phyloP scores from a whole-genome alignment of 1,140 invertebrate species.

The Tribolium madens region DNA sequence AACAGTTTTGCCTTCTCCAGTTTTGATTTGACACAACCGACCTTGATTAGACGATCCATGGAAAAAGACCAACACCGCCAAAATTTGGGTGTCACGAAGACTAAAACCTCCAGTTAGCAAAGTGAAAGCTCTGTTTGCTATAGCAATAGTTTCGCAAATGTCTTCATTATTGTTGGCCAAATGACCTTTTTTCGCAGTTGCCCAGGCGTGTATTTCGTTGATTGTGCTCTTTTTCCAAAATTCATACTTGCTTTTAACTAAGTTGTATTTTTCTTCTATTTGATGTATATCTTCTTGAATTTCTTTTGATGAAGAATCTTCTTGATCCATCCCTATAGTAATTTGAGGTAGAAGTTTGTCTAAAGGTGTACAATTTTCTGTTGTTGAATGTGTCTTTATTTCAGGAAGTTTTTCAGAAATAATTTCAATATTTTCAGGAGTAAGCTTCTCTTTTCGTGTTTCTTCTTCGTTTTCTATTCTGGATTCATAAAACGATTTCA shows the following conservation, averaged over 20 bases:
- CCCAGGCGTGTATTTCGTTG: background rate
- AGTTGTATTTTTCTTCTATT: background rate
- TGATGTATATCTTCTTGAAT: background rate
- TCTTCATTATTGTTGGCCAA: background rate
- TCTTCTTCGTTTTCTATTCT: background rate
- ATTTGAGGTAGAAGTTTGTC: background rate
- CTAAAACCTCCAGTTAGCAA: background rate
- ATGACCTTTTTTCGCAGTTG: background rate
- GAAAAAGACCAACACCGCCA: constrained; percentile 1
- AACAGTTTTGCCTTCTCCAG: constrained; percentile 29
- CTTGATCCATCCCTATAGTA: constrained; percentile 1
- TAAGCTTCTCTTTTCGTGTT: background rate
- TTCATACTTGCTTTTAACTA: background rate
- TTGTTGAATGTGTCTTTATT: background rate
- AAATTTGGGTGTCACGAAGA: constrained; percentile 17
- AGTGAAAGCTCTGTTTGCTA: background rate
- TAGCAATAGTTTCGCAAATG: background rate
- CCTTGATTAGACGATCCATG: background rate
- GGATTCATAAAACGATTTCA: constrained; percentile 6
- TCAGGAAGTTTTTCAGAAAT: background rate
- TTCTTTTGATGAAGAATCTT: background rate
- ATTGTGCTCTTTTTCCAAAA: background rate
- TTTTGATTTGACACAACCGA: constrained; percentile 2
- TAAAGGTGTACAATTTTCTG: background rate
- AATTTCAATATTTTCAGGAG: background rate